Conservation (phyloP, 2,797 vertebrate genomes). For the Hipposideros larvatus region DNA sequence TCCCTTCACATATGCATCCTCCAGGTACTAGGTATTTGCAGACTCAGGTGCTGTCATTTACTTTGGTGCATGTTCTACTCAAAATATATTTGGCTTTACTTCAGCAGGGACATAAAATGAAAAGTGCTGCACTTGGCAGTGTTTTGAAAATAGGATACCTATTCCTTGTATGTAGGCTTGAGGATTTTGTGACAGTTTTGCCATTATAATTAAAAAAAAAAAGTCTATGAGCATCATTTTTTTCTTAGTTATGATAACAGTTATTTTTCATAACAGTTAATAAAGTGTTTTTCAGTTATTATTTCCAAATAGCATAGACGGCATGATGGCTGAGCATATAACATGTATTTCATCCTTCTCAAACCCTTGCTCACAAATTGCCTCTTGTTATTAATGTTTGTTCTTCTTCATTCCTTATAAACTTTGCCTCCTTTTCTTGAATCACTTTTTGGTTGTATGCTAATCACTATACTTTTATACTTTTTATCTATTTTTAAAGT, state of each 20-base stretch:
- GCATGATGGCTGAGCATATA: neutral
- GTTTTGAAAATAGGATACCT: slow-evolving; percentile 46
- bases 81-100: slow-evolving; percentile 31
- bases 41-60: neutral
- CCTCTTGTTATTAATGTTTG: neutral
- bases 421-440: slow-evolving; percentile 7
- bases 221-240: neutral
- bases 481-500: slow-evolving; percentile 10
- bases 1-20: neutral
- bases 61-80: slow-evolving; percentile 2
- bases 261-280: slow-evolving; percentile 58
- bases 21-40: neutral
- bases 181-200: neutral
- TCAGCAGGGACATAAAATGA: neutral
- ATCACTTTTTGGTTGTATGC: neutral
- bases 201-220: neutral
- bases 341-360: neutral
- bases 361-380: slow-evolving; percentile 31
- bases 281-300: slow-evolving; percentile 19
- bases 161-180: neutral
- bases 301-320: neutral
- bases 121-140: slow-evolving; percentile 27
- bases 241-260: slow-evolving; percentile 43
- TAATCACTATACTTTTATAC: neutral
- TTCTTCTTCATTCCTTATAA: neutral